Percentiles rank a stretch among this genome's conserved stretches.
These are phyloP conservation scores for Epizoanthus scotinus DNA, from an alignment of 92 coral and sea anemone species.

Conservation along the genomic window DNA sequence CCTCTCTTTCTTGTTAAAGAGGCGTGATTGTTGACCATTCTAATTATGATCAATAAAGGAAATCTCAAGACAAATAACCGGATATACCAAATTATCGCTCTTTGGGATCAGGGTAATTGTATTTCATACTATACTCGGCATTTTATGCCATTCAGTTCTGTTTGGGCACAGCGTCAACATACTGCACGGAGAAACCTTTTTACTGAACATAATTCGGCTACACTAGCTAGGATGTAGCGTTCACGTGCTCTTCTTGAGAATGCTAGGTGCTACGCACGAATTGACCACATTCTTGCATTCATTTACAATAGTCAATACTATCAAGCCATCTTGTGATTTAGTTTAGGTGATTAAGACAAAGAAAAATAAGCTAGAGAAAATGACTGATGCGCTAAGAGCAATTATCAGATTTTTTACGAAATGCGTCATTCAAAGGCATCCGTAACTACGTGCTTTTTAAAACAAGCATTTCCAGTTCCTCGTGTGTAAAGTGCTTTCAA, in stretches of 20 bases:
- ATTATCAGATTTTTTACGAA: background rate
- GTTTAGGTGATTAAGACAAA: no score
- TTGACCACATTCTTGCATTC: background rate
- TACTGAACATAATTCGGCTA: background rate
- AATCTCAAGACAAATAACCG: conserved; percentile 29
- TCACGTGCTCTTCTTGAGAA: background rate
- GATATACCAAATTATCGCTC: conserved; percentile 46
- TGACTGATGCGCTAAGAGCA: background rate
- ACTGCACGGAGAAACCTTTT: background rate
- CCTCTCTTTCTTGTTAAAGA: background rate
- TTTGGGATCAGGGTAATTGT: conserved; percentile 22
- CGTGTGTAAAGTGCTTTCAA: background rate
- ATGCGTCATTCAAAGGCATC: background rate
- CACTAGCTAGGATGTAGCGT: background rate
- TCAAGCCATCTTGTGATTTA: no score
- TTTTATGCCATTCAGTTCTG: conserved; percentile 32
- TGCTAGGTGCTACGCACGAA: background rate
- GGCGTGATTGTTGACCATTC: conserved; percentile 40
- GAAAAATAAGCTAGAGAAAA: background rate
- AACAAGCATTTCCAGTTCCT: background rate
- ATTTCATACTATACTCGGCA: conserved; percentile 12
- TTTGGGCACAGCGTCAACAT: conserved; percentile 40
- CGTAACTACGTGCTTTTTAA: background rate
- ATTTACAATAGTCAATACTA: background rate
- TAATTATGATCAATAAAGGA: conserved; percentile 41